A percentile compares a stretch with the other conserved stretches of the same genome.
These are phyloP conservation scores for Camptogramma bilineatum DNA, from an alignment of 2,888 invertebrate genomes.

Conservation along the genomic window DNA sequence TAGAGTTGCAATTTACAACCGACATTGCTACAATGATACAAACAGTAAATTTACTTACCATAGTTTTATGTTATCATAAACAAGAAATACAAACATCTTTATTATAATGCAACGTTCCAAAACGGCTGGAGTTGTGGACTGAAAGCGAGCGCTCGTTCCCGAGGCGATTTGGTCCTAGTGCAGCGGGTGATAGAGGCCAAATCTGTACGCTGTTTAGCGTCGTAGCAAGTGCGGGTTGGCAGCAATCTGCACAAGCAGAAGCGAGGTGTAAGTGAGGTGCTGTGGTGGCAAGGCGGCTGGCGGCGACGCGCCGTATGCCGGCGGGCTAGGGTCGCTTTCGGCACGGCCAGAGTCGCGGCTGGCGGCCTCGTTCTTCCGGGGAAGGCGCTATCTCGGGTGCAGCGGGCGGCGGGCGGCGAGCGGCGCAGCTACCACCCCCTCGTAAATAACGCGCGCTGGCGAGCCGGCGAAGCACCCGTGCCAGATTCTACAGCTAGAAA, in stretches of 20 bases:
- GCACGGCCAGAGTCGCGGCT: conserved; percentile 50
- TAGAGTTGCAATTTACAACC: conserved; percentile 45
- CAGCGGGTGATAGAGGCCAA: conserved; percentile 69
- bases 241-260: conserved; percentile 78
- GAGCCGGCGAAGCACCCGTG: conserved; percentile 85
- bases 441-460: conserved; percentile 85
- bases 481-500: conserved; percentile 86
- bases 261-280: conserved; percentile 72
- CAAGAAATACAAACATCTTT: conserved; percentile 77
- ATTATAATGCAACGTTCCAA: conserved; percentile 71
- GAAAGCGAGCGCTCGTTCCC: conserved; percentile 57
- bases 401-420: conserved; percentile 62
- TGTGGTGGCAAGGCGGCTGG: conserved; percentile 55
- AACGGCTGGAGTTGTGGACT: conserved; percentile 61
- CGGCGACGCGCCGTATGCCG: conserved; percentile 47
- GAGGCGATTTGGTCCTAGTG: conserved; percentile 64
- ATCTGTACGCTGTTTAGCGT: conserved; percentile 63
- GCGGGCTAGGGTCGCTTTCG: conserved; percentile 52
- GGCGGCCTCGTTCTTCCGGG: conserved; percentile 78
- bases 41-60: conserved; percentile 70
- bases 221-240: conserved; percentile 68
- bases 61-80: conserved; percentile 79
- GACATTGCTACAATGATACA: conserved; percentile 61
- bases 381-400: conserved; percentile 83
- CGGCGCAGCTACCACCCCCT: conserved; percentile 72